phyloP scores from a whole-genome alignment of 2,888 invertebrate genomes.

The Psylliodes chrysocephalus region DNA sequence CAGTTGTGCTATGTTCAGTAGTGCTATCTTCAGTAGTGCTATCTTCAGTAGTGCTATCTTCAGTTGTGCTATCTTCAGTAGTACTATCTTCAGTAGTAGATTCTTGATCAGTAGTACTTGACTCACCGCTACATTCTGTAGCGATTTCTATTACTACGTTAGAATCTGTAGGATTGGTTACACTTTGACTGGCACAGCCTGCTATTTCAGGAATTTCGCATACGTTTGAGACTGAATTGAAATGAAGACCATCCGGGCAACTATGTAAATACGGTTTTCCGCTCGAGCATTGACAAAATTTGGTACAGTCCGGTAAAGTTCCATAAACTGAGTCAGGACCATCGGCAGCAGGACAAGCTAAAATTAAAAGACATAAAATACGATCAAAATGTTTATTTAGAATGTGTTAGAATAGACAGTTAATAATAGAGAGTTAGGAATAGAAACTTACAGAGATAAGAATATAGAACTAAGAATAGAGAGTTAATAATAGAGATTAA shows the following conservation, averaged over 20 bases:
- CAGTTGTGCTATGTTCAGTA: neutral
- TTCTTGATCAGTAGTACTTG: neutral
- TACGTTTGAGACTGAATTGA: slow-evolving; percentile 36
- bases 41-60: neutral
- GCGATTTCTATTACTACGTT: neutral
- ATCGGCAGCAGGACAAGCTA: slow-evolving; percentile 41
- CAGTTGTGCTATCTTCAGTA: neutral
- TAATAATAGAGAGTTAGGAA: too few relatives aligned
- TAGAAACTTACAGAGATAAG: too few relatives aligned
- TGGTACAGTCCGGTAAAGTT: slow-evolving; percentile 39
- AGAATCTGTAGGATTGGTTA: neutral
- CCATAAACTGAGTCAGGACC: slow-evolving; percentile 29
- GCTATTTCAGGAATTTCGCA: slow-evolving; percentile 45
- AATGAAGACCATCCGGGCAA: slow-evolving; percentile 44
- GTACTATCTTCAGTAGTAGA: neutral
- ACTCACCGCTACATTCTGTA: neutral
- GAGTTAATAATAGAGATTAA: too few relatives aligned
- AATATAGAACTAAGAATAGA: too few relatives aligned
- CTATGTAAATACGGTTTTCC: slow-evolving; percentile 35
- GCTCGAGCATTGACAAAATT: slow-evolving; percentile 43
- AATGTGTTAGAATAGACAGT: too few relatives aligned
- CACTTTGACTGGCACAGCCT: slow-evolving; percentile 37
- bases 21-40: neutral
- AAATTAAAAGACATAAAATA: too few relatives aligned
- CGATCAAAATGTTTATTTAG: too few relatives aligned